Evolutionary conservation across 2,113 vertebrate species (phyloP).

Genomic region (Gymnobelideus leadbeateri): DNA sequence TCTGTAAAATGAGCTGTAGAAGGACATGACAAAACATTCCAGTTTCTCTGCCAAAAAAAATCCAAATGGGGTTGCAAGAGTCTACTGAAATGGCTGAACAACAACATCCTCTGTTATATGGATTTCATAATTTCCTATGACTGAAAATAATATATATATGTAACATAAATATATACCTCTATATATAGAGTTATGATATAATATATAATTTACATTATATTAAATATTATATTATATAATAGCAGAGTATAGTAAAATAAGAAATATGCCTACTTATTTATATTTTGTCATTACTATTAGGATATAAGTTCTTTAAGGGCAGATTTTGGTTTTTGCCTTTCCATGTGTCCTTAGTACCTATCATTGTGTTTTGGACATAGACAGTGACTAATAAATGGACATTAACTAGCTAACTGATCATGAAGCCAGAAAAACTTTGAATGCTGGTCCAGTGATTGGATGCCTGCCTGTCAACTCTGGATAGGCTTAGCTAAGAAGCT

Average conservation of each 20-base stretch:
- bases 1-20: too few relatives aligned
- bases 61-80: too few relatives aligned
- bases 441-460: background rate
- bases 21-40: too few relatives aligned
- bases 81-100: too few relatives aligned
- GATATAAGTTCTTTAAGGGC: too few relatives aligned
- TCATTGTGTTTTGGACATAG: background rate
- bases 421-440: background rate
- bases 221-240: too few relatives aligned
- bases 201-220: background rate
- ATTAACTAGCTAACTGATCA: background rate
- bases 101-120: background rate
- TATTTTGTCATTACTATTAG: too few relatives aligned
- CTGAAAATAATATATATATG: background rate
- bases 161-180: background rate
- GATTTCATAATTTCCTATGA: background rate
- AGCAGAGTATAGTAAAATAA: too few relatives aligned
- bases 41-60: too few relatives aligned
- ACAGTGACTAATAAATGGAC: background rate
- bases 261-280: too few relatives aligned
- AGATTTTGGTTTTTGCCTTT: background rate
- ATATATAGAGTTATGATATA: background rate
- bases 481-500: background rate
- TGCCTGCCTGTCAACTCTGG: background rate
- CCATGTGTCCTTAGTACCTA: background rate